Base-by-base conservation (phyloP, 2,888 invertebrate species). In the Chrysolina americana region DNA sequence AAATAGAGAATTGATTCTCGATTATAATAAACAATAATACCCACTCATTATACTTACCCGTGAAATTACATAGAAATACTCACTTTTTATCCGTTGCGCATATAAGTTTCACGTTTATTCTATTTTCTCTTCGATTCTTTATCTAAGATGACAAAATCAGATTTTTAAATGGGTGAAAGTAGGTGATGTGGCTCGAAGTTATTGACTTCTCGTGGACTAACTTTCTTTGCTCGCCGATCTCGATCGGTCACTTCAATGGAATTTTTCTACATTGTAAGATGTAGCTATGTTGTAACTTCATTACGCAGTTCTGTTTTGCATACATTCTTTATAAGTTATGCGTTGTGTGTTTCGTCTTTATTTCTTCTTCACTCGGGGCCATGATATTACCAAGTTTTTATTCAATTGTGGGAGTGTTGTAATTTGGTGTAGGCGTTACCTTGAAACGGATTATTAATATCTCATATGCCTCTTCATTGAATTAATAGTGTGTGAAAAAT, bases 81-180 rank as follows among this genome's bases (percentile, higher is more conserved):
- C 23, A 53, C 53, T 53, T 53, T 53, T 53, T 21, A 53, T 53
- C 53, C 53, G 21, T 44, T 13, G 21, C 10, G 11, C 21, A 53
- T 53, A 53, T 53, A 19, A 10, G 21, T 48, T 48, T 48, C 48
- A 48, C 48, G 48, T 48, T 48, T 11, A 56, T n/a, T 59, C 36
- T 10, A 50, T 48, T 66, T 66, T 66, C 66, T 66, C 66, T 66
- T 21, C 15, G 11, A 48, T 17, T 11, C 47, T 23, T 65, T 50
- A 66, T 66, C 66, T 28, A 50, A 48, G 66, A 66, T 44, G 66
- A 66, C 66, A 50, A 50, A 50, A 50, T 36, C 50, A 17, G 48
- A 28, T 48, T 66, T 50, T 48, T 66, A 21, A 66, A 66, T 50
- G 66, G 50, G 66, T 66, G 66, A 66, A 66, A 66, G 66, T 66